Evolutionary conservation across 1,140 invertebrate genomes (phyloP).

Genomic region (Scaptomyza pallida): DNA sequence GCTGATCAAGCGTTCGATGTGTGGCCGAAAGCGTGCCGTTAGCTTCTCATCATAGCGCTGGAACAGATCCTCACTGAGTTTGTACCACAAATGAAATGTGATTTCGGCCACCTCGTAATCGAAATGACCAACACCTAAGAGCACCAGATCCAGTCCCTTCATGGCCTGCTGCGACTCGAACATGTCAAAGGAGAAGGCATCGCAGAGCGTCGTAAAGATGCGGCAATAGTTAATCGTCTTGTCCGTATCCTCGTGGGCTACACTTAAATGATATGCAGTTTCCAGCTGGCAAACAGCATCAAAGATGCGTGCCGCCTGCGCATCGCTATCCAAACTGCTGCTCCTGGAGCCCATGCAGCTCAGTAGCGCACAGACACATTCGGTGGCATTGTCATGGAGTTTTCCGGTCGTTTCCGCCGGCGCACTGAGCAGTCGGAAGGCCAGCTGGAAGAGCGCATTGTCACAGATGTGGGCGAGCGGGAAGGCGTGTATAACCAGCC

Average conservation of each 20-base stretch:
- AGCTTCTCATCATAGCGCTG: constrained; percentile 92
- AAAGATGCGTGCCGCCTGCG: constrained; percentile 90
- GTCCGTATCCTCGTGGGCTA: constrained; percentile 96
- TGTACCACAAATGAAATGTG: constrained; percentile 98
- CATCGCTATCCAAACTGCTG: constrained; percentile 83
- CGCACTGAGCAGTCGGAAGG: constrained; percentile 89
- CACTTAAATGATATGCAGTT: constrained; percentile 94
- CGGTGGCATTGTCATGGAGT: constrained; percentile 95
- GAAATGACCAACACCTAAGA: constrained; percentile 97
- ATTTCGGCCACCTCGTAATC: constrained; percentile 99
- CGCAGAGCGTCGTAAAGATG: constrained; percentile 97
- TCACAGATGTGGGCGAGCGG: constrained; percentile 87
- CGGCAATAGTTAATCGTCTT: constrained; percentile 96
- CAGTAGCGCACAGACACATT: constrained; percentile 94
- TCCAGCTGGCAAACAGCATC: constrained; percentile 92
- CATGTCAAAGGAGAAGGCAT: constrained; percentile 95
- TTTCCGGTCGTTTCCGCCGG: constrained; percentile 86
- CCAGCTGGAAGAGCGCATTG: constrained; percentile 88
- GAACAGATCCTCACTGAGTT: constrained; percentile 96
- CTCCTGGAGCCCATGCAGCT: constrained; percentile 90
- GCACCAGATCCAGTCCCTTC: constrained; percentile 93
- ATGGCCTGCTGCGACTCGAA: constrained; percentile 92
- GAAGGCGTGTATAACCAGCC: constrained; percentile 90
- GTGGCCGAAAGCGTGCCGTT: constrained; percentile 93
- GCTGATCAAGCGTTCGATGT: constrained; percentile 94